These are phyloP conservation scores for Philaethria dido DNA, from an alignment of 2,888 invertebrate genomes.

Conservation along the genomic window DNA sequence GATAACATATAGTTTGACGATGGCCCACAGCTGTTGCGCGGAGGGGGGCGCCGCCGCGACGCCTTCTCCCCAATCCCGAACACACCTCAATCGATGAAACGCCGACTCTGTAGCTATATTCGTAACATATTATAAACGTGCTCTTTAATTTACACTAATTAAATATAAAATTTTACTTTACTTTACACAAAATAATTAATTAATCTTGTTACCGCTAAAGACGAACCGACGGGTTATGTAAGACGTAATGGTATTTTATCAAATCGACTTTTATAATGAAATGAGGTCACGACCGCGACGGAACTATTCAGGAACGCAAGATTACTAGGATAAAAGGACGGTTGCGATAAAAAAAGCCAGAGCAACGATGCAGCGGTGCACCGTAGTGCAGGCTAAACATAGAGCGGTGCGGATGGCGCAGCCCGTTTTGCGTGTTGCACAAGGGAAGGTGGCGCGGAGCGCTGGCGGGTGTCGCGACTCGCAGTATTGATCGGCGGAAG, in stretches of 20 bases:
- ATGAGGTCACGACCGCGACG: slow-evolving; percentile 42
- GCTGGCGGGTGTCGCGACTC: slow-evolving; percentile 40
- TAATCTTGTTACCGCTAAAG: slow-evolving; percentile 12
- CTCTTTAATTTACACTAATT: slow-evolving; percentile 41
- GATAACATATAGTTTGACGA: slow-evolving; percentile 62
- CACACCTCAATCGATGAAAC: slow-evolving; percentile 68
- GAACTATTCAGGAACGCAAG: slow-evolving; percentile 37
- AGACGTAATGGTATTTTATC: slow-evolving; percentile 43
- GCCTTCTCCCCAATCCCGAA: slow-evolving; percentile 58
- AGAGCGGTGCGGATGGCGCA: slow-evolving; percentile 58
- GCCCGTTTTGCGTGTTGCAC: slow-evolving; percentile 56
- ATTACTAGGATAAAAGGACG: slow-evolving; percentile 46
- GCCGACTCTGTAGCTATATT: slow-evolving; percentile 47
- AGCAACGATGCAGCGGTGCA: slow-evolving; percentile 73
- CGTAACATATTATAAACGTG: slow-evolving; percentile 43
- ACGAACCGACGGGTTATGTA: slow-evolving; percentile 47
- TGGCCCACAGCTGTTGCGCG: slow-evolving; percentile 76
- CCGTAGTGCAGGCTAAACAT: slow-evolving; percentile 56
- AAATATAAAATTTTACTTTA: slow-evolving; percentile 30
- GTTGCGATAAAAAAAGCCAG: slow-evolving; percentile 53
- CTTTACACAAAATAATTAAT: slow-evolving; percentile 19
- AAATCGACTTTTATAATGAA: slow-evolving; percentile 36
- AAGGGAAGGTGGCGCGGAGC: slow-evolving; percentile 48
- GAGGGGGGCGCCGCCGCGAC: slow-evolving; percentile 64
- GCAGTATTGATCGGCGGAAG: slow-evolving; percentile 58